Evolutionary conservation across 2,797 vertebrate genomes (phyloP), one percentile per base, ranked within the genome.

Genomic region (Leptodactylus fallax): DNA sequence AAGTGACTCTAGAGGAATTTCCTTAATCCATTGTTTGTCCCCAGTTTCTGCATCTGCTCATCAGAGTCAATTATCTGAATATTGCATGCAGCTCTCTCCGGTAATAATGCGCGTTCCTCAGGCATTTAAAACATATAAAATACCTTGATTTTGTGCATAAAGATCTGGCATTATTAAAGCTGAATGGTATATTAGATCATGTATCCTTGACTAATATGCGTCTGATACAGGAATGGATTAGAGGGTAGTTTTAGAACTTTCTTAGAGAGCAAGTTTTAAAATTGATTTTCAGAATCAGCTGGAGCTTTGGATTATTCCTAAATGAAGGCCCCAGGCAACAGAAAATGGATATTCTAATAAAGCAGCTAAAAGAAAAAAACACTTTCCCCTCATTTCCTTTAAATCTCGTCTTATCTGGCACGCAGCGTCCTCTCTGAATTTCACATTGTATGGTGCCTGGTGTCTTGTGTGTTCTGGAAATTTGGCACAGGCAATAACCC

Each of bases 401-500:
- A 90, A 3, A 11, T 87, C 87, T 87, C 71, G 0, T n/a, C 19
- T 91, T 47, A 78, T 85, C 23, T 90, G 87, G 92, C 92, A 90
- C 87, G 21, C 49, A 87, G 90, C 87, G 71, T 88, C 81, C 16
- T 71, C 74, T 0, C 79, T 92, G 74, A 89, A 87, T 91, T 51
- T 87, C 88, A 89, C 93, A 90, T 91, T 85, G 91, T 56, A n/a
- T 55, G 85, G 23, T 81, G 90, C 84, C 91, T 91, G 63, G 85
- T 90, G 91, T 95, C 90, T 90, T 92, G 93, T 92, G 95, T 94
- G 94, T 95, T 93, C 91, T 90, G 91, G 95, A 93, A 95, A 93
- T 93, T 94, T 96, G 96, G 95, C 96, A 93, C 88, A 93, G 90
- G 91, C 90, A 74, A 91, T 91, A 36, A 95, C 92, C 94, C 94